Evolutionary conservation across 2,888 invertebrate genomes (phyloP).

Genomic region (Rhimphoctona megacephalus): DNA sequence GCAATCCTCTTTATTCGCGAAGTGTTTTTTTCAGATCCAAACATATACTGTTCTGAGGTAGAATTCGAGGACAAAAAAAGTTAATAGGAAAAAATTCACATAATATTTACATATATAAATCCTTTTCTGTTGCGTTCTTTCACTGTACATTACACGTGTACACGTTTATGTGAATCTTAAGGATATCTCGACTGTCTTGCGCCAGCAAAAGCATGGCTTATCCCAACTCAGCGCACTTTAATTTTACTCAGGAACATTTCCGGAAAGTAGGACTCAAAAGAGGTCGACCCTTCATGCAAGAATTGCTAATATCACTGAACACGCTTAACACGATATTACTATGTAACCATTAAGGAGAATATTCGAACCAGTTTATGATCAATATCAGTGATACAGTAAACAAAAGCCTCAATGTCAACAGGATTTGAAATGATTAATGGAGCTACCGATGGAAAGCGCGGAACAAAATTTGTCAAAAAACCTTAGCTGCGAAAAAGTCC

Average conservation of each 20-base stretch:
- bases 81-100: constrained; percentile 5
- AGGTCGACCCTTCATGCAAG: neutral
- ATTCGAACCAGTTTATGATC: neutral
- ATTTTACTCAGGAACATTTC: constrained; percentile 3
- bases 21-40: constrained; percentile 1
- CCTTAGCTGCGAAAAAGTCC: too few relatives aligned
- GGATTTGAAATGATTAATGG: neutral
- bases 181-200: neutral
- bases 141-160: constrained; percentile 1
- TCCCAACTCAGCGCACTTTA: constrained; percentile 8
- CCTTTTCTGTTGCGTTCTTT: neutral
- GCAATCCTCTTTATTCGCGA: constrained; percentile 13
- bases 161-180: neutral
- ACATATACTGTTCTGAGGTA: neutral
- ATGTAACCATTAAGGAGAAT: neutral
- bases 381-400: neutral
- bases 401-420: neutral
- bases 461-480: neutral
- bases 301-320: neutral
- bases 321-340: neutral
- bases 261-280: neutral
- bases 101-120: constrained; percentile 9
- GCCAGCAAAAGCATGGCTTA: neutral
- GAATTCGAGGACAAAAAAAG: constrained; percentile 1
- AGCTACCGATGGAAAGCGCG: neutral